These are phyloP conservation scores for Agrotis puta DNA, from an alignment of 2,888 invertebrate species.

Conservation along the genomic window DNA sequence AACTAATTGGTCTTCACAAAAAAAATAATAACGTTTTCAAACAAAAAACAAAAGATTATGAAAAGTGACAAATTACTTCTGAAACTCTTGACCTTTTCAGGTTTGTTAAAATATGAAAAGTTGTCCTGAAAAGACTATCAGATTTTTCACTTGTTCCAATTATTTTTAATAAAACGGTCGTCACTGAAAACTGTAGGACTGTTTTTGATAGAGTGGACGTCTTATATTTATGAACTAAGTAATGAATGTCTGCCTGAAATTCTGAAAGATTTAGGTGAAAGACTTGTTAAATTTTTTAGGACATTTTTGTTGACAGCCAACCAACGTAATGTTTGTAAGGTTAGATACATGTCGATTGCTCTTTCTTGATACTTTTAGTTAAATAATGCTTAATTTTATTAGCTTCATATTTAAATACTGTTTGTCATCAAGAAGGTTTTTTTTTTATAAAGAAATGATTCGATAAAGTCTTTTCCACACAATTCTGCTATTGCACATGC, in stretches of 20 bases:
- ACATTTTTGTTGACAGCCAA: background rate
- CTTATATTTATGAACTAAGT: background rate
- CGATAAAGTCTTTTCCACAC: conserved; percentile 63
- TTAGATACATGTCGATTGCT: background rate
- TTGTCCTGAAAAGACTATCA: conserved; percentile 17
- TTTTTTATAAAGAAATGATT: background rate
- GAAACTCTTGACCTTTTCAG: conserved; percentile 28
- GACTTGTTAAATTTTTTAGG: background rate
- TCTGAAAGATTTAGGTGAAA: background rate
- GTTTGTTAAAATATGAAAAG: conserved; percentile 20
- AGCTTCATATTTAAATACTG: background rate
- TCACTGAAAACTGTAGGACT: background rate
- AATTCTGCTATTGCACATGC: conserved; percentile 73
- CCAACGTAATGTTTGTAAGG: too few relatives aligned
- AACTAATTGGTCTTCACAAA: conserved; percentile 31
- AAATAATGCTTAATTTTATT: background rate
- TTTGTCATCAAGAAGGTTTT: too few relatives aligned
- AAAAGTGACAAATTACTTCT: conserved; percentile 46
- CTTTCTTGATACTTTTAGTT: too few relatives aligned
- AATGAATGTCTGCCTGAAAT: background rate
- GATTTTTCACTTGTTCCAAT: conserved; percentile 20
- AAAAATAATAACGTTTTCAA: background rate
- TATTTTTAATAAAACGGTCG: conserved; percentile 23
- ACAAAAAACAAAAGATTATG: conserved; percentile 26
- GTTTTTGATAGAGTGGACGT: background rate